phyloP scores from a whole-genome alignment of 64 coral and sea anemone species.

The Montipora cactus region DNA sequence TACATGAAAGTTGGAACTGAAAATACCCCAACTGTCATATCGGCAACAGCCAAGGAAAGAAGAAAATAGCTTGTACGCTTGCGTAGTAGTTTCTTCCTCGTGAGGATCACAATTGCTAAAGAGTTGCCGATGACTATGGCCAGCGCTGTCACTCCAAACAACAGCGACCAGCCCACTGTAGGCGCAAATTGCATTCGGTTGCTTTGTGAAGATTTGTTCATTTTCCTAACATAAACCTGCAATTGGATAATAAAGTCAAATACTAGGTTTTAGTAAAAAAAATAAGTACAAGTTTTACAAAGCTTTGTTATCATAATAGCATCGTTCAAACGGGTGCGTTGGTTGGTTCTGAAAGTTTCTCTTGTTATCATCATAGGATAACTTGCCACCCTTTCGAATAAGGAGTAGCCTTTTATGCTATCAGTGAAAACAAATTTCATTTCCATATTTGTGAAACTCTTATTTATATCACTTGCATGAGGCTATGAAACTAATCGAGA shows the following conservation, averaged over 20 bases:
- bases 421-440: too few relatives aligned
- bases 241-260: neutral
- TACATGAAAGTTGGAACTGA: conserved; percentile 64
- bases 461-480: too few relatives aligned
- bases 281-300: too few relatives aligned
- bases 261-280: neutral
- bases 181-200: neutral
- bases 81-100: conserved; percentile 48
- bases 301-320: too few relatives aligned
- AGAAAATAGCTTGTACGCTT: conserved; percentile 73
- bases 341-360: too few relatives aligned
- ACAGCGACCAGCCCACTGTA: conserved; percentile 22
- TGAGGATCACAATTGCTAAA: conserved; percentile 61
- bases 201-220: conserved; percentile 11
- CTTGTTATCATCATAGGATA: too few relatives aligned
- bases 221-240: neutral
- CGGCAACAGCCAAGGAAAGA: conserved; percentile 52
- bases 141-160: conserved; percentile 25
- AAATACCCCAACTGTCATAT: conserved; percentile 60
- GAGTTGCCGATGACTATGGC: conserved; percentile 50
- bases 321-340: too few relatives aligned
- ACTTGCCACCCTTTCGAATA: too few relatives aligned
- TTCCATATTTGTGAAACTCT: too few relatives aligned
- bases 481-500: too few relatives aligned
- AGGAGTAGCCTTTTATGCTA: too few relatives aligned